Percentiles rank a stretch among this genome's conserved stretches.
These are phyloP conservation scores for Coenobita brevimanus DNA, from an alignment of 1,140 invertebrate species.

Conservation along the genomic window DNA sequence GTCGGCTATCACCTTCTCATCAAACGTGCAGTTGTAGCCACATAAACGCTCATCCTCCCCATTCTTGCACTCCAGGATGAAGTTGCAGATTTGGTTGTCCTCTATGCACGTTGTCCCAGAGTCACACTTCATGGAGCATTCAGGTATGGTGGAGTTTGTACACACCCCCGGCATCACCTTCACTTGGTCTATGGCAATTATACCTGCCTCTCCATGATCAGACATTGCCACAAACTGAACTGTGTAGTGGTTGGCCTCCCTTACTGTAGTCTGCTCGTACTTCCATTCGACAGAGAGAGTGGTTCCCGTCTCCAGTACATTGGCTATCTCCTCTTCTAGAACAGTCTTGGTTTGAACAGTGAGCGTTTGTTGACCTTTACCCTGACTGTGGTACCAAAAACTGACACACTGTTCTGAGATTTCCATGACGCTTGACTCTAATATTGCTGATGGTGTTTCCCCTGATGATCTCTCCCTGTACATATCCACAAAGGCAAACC, in stretches of 20 bases:
- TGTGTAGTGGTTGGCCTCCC: background rate
- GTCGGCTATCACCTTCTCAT: background rate
- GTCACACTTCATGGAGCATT: slow-evolving; percentile 46
- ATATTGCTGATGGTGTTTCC: background rate
- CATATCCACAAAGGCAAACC: slow-evolving; percentile 49
- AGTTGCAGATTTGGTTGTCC: slow-evolving; percentile 53
- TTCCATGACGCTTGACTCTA: slow-evolving; percentile 41
- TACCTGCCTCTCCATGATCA: slow-evolving; percentile 17
- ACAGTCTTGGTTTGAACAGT: slow-evolving; percentile 15
- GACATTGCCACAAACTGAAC: slow-evolving; percentile 31
- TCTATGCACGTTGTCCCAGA: slow-evolving; percentile 29
- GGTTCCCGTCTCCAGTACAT: background rate
- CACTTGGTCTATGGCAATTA: slow-evolving; percentile 53
- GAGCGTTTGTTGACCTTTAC: slow-evolving; percentile 4
- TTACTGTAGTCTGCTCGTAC: slow-evolving; percentile 32
- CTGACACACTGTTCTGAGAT: slow-evolving; percentile 18
- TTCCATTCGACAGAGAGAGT: slow-evolving; percentile 35
- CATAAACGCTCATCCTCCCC: slow-evolving; percentile 51
- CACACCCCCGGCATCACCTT: slow-evolving; percentile 10
- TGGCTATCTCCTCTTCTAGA: background rate
- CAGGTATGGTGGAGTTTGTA: slow-evolving; percentile 35
- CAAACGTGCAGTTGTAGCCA: slow-evolving; percentile 63
- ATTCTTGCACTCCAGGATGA: slow-evolving; percentile 39
- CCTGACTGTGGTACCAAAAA: slow-evolving; percentile 54
- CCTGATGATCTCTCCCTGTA: background rate